Percentiles rank a stretch among this genome's conserved stretches.
Evolutionary conservation across 2,113 vertebrate genomes (phyloP).

Genomic region (Paracyprichromis sp.): DNA sequence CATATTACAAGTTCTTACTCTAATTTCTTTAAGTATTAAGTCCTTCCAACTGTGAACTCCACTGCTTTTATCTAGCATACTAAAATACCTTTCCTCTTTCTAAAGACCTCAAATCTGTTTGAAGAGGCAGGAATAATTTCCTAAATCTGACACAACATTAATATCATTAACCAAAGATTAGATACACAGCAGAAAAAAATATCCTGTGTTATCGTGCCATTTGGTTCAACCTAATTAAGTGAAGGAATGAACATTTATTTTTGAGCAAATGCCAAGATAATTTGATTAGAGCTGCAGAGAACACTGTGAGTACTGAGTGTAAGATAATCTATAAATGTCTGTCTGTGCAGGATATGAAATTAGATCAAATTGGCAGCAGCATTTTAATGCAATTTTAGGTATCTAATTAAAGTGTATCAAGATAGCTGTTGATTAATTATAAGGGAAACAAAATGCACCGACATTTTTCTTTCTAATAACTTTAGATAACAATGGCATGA

Average conservation of each 20-base stretch:
- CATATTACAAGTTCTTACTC: not conserved
- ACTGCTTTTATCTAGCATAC: not conserved
- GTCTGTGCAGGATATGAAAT: conserved; percentile 34
- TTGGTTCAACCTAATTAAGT: not conserved
- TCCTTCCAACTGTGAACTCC: not conserved
- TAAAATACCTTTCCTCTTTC: not conserved
- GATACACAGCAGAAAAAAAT: not conserved
- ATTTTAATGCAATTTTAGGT: conserved; percentile 54
- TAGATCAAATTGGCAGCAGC: conserved; percentile 46
- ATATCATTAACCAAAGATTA: not conserved
- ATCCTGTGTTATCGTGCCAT: not conserved
- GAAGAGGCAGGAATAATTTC: not conserved
- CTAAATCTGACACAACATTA: not conserved
- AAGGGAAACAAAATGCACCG: not conserved
- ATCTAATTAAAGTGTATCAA: conserved; percentile 25
- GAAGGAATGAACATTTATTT: not conserved
- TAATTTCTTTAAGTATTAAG: conserved; percentile 1
- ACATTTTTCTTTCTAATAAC: not conserved
- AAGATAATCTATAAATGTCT: conserved; percentile 15
- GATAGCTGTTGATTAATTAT: not conserved
- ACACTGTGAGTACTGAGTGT: not conserved
- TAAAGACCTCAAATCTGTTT: not conserved
- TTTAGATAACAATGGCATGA: not conserved
- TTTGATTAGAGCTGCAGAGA: conserved; percentile 5
- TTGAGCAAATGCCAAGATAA: not conserved